Evolutionary conservation across 2,888 invertebrate genomes (phyloP).

Genomic region (Teleiodes luculella): DNA sequence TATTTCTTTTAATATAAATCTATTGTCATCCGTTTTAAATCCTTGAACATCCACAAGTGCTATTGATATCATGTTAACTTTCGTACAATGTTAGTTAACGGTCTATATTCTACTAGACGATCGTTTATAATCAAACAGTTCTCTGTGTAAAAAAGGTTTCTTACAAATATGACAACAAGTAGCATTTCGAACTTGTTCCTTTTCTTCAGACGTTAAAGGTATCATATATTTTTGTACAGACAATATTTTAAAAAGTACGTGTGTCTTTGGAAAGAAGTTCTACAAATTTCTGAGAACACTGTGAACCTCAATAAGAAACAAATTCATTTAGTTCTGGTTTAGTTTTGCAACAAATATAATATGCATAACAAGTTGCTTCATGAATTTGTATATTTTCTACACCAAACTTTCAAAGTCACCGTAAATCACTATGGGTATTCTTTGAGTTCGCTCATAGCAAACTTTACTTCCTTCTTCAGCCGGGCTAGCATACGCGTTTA

Average conservation of each 20-base stretch:
- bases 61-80: slow-evolving; percentile 14
- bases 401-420: slow-evolving; percentile 4
- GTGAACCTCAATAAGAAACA: not conserved
- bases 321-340: not conserved
- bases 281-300: too few relatives aligned
- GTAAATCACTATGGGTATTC: slow-evolving; percentile 7
- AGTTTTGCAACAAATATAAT: not conserved
- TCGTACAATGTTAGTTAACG: slow-evolving; percentile 25
- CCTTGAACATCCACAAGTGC: slow-evolving; percentile 14
- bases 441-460: not conserved
- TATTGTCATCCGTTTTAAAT: slow-evolving; percentile 8
- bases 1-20: slow-evolving; percentile 13
- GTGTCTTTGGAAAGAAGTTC: not conserved
- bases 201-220: not conserved
- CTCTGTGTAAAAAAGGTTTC: not conserved
- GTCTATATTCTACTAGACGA: slow-evolving; percentile 25
- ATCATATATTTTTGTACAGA: not conserved
- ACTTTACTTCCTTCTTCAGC: not conserved
- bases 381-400: slow-evolving; percentile 18
- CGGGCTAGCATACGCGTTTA: too few relatives aligned
- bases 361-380: slow-evolving; percentile 16
- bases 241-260: not conserved
- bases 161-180: slow-evolving; percentile 13
- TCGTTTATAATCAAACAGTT: slow-evolving; percentile 30
- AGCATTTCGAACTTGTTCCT: not conserved